Base-by-base conservation (phyloP, 1,140 invertebrate species). In the Octopus bimaculoides region DNA sequence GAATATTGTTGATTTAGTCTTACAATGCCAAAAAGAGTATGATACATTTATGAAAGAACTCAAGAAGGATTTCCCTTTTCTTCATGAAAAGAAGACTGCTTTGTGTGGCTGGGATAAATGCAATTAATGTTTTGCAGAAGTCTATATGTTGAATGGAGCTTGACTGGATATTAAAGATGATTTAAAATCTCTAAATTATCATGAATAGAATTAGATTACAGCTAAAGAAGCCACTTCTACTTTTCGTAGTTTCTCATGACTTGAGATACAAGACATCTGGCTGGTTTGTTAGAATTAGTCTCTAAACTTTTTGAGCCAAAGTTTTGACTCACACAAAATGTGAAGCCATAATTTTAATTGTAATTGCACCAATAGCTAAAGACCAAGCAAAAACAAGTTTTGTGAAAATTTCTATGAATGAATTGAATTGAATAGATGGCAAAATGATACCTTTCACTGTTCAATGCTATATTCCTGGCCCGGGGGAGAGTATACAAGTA, bases 41-140 rank as follows among this genome's bases (percentile, higher is more conserved):
- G 12, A n/a, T 66, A 3, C 61, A 66, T 66, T 66, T 66, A 66
- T n/a, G 12, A n/a, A 66, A 66, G 61, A 12, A 66, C 61, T 66
- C 61, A 66, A 66, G 61, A 66, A 66, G 61, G 61, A 66, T 66
- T 66, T 14, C 61, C 61, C 61, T 66, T 66, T 66, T 66, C 61
- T 66, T 66, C 12, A 66, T 14, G n/a, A 66, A 66, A 66, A 41
- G 26, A 41, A 41, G 26, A 41, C 26, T 41, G 61, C 61, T 66
- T 12, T 66, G 61, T 66, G 3, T 66, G 61, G 61, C 1, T 12
- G 61, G 61, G 61, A 14, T 14, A 66, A 66, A 66, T 66, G 61
- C 3, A 3, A 66, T 66, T n/a, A 3, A 12, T 66, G 61, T 66
- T 66, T 66, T 66, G 61, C 61, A n/a, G 61, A 66, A 2, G 12